A percentile compares a stretch with the other conserved stretches of the same genome.
phyloP scores from a whole-genome alignment of 2,113 vertebrate genomes.

The Orcinus orca region DNA sequence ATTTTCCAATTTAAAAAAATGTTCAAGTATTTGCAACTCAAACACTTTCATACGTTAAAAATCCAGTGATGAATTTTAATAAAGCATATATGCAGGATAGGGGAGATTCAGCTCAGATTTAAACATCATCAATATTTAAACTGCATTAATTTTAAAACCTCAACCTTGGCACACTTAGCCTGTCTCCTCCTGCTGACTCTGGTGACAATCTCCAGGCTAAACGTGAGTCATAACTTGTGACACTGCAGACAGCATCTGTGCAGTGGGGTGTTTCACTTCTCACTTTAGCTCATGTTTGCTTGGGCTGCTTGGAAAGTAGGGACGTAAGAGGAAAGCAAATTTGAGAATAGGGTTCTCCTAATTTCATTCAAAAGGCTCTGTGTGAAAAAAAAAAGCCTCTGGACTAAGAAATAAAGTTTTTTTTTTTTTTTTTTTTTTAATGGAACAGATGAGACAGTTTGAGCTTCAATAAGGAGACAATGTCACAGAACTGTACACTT shows the following conservation, averaged over 20 bases:
- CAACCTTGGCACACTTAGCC: background rate
- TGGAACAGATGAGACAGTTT: background rate
- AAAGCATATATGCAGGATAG: background rate
- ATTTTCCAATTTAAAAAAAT: constrained; percentile 49
- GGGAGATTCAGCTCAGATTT: constrained; percentile 32
- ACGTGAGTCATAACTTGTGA: constrained; percentile 60
- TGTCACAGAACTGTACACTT: background rate
- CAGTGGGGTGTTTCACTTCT: constrained; percentile 62
- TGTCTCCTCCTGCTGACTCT: constrained; percentile 50
- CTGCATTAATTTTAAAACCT: constrained; percentile 37
- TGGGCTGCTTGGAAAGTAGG: constrained; percentile 42
- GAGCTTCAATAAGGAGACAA: background rate
- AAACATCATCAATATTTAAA: constrained; percentile 44
- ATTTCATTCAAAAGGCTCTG: constrained; percentile 39
- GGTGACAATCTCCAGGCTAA: constrained; percentile 16
- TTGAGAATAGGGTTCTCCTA: constrained; percentile 20
- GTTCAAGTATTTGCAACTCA: constrained; percentile 39
- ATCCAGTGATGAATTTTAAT: constrained; percentile 43
- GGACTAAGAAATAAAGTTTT: constrained; percentile 2
- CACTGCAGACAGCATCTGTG: constrained; percentile 22
- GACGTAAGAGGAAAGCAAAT: constrained; percentile 22
- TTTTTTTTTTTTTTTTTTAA: background rate
- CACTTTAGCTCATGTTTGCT: constrained; percentile 49
- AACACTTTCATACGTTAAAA: constrained; percentile 35
- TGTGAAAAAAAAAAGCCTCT: background rate